Evolutionary conservation across 2,113 vertebrate genomes (phyloP).

Genomic region (Miniopterus natalensis): DNA sequence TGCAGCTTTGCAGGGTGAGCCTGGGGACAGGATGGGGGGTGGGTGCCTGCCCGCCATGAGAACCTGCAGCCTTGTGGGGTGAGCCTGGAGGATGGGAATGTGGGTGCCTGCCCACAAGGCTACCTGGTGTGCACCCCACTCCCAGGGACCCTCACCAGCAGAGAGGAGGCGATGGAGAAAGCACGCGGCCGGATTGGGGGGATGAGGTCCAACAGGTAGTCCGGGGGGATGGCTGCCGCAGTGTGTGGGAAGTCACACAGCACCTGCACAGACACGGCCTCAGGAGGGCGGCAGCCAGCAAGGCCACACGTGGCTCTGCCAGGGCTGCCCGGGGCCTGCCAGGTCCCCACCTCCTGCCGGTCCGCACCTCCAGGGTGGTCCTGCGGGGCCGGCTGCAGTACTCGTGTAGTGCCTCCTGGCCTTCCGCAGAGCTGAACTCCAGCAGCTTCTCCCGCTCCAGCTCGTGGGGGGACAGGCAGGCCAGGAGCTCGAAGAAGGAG

Average conservation of each 20-base stretch:
- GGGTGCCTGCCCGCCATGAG: conserved; percentile 84
- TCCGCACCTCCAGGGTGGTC: conserved; percentile 93
- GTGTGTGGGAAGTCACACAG: conserved; percentile 95
- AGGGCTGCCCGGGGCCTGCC: background rate
- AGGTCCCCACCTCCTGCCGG: rapidly evolving
- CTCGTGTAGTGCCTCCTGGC: conserved; percentile 92
- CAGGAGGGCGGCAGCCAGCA: background rate
- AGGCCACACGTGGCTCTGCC: rapidly evolving
- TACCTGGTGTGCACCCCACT: rapidly evolving
- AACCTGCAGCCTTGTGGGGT: conserved; percentile 92
- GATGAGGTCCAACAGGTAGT: conserved; percentile 95
- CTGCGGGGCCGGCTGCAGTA: conserved; percentile 95
- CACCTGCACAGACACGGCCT: conserved; percentile 85
- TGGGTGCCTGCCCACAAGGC: rapidly evolving
- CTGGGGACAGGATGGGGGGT: conserved; percentile 82
- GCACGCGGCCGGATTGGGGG: conserved; percentile 94
- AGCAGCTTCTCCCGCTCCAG: conserved; percentile 94
- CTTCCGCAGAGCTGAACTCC: conserved; percentile 93
- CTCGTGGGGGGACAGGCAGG: conserved; percentile 88
- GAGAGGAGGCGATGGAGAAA: conserved; percentile 96
- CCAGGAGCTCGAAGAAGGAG: conserved; percentile 95
- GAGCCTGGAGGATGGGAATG: conserved; percentile 85
- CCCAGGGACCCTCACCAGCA: conserved; percentile 88
- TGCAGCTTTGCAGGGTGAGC: conserved; percentile 91
- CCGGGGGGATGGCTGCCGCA: conserved; percentile 86